Conservation (phyloP, 2,113 vertebrate genomes). For the Amphiprion percula region DNA sequence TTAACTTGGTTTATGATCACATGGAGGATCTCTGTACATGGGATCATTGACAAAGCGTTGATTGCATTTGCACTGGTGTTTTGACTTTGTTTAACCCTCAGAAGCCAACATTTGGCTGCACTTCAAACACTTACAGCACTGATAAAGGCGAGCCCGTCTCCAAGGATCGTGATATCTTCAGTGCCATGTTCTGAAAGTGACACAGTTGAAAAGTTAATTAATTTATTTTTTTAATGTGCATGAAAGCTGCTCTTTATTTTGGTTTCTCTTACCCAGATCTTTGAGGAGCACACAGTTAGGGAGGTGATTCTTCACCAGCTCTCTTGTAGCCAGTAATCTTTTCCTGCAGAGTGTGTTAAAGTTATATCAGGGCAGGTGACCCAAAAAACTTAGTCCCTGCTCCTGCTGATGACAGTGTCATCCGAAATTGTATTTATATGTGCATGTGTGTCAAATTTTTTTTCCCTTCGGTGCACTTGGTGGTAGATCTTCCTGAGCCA, state of each 20-base stretch:
- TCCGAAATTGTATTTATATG: too few species aligned
- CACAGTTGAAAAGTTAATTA: not conserved
- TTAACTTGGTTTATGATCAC: too few species aligned
- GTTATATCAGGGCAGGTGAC: not conserved
- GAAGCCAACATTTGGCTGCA: not conserved
- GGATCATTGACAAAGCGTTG: too few species aligned
- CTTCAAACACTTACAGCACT: slow-evolving; percentile 66
- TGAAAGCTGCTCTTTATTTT: not conserved
- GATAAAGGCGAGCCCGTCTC: slow-evolving; percentile 70
- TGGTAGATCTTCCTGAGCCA: too few species aligned
- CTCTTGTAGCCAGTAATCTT: slow-evolving; percentile 57
- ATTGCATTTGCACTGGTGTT: too few species aligned
- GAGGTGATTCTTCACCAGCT: slow-evolving; percentile 77
- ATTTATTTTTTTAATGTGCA: too few species aligned
- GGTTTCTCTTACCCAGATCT: slow-evolving; percentile 72
- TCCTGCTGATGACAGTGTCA: too few species aligned
- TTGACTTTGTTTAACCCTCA: not conserved
- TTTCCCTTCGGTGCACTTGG: too few species aligned
- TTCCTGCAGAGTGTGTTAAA: slow-evolving; percentile 60
- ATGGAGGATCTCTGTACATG: too few species aligned
- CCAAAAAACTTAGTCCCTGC: not conserved
- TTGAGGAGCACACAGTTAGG: slow-evolving; percentile 79
- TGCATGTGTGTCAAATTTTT: too few species aligned
- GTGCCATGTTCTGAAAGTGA: slow-evolving; percentile 59
- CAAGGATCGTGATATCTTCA: slow-evolving; percentile 71